Base-by-base conservation (phyloP, 2,797 vertebrate species). In the Melanotaenia parkinsoni region DNA sequence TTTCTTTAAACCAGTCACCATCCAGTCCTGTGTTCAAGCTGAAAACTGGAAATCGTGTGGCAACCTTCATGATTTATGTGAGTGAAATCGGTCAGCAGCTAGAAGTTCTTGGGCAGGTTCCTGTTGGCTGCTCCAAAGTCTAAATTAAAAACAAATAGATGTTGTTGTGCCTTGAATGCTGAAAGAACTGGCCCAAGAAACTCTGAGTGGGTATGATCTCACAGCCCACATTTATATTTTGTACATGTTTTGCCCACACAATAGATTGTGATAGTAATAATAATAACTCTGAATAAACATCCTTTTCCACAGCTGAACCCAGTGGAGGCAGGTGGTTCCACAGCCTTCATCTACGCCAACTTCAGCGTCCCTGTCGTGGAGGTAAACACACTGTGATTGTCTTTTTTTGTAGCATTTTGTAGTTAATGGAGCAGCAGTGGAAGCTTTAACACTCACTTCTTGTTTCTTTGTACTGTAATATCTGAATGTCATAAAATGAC, bases 11-110 rank as follows among this genome's bases (percentile, higher is more conserved):
- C 45, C 90, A 99, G 97, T 98, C 96, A 0, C 88, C 88, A n/a
- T 95, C 95, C 69, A 99, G 97, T 77, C 97, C 97, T 0, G 91
- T 99, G 59, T 98, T 95, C 91, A 95, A 89, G 72, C 94, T 98
- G 87, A 97, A 97, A 87, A 96, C 96, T 0, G 97, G 97, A 71
- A 99, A 99, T 90, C 96, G 97, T 74, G 90, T 98, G 43, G 96
- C 97, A 60, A 99, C 97, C 0, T 90, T 99, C 81, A 98, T 99
- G 97, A 95, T 98, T 82, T 99, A 99, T 6, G 97, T 99, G 91
- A 98, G 98, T 96, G 26, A 81, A 79, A 32, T 70, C 22, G 22
- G 30, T 76, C 0, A 22, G 4, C 51, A 54, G 74, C 51, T 20
- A 62, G 58, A 76, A 38, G 51, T 74, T 65, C 12, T 60, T 79